Evolutionary conservation across 2,888 invertebrate species (phyloP).

Genomic region (Napeogenes sylphis): DNA sequence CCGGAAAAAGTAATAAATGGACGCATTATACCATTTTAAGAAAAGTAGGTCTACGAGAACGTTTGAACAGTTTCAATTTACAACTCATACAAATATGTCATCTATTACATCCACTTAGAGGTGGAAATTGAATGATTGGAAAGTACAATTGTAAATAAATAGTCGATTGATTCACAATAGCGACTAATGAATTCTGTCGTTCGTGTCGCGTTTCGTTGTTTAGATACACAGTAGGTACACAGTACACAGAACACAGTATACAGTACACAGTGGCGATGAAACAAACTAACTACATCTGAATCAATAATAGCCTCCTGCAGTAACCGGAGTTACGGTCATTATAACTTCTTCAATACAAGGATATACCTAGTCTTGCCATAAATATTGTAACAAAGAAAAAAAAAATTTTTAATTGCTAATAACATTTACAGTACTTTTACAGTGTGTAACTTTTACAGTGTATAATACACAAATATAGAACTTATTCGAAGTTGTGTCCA

Average conservation of each 20-base stretch:
- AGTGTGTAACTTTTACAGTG: no score
- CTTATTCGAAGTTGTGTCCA: no score
- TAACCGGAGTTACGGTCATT: no score
- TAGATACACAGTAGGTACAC: not conserved
- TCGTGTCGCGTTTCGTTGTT: not conserved
- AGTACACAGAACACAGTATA: no score
- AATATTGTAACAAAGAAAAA: no score
- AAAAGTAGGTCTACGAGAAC: conserved; percentile 21
- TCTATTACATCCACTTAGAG: not conserved
- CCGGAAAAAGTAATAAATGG: conserved; percentile 22
- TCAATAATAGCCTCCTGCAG: no score
- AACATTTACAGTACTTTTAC: no score
- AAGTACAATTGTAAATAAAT: conserved; percentile 10
- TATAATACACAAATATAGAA: no score
- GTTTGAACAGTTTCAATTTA: conserved; percentile 2
- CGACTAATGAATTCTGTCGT: conserved; percentile 20
- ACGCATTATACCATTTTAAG: conserved; percentile 23
- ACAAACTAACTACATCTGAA: conserved; percentile 4
- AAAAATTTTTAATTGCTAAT: no score
- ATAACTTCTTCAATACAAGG: no score
- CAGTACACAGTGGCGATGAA: not conserved
- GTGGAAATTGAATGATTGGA: not conserved
- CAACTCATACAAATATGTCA: not conserved
- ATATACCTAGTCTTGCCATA: no score
- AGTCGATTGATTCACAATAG: conserved; percentile 22